A percentile compares a stretch with the other conserved stretches of the same genome.
These are phyloP conservation scores for Orthosia gothica DNA, from an alignment of 2,888 invertebrate genomes.

Conservation along the genomic window DNA sequence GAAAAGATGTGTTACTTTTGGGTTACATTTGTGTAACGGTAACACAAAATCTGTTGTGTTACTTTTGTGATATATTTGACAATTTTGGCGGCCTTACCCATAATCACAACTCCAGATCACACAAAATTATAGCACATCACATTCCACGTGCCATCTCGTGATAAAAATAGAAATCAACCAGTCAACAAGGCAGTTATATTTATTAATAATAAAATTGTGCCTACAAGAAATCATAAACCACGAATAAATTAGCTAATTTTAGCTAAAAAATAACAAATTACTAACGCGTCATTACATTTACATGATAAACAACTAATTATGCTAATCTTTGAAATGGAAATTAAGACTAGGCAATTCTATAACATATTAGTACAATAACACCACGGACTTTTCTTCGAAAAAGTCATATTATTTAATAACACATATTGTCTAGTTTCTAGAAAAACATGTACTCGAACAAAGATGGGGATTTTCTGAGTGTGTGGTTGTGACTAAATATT, in stretches of 20 bases:
- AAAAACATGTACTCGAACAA: background rate
- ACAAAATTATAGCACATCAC: background rate
- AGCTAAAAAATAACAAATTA: background rate
- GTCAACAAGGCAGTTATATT: background rate
- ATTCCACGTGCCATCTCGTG: background rate
- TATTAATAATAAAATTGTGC: background rate
- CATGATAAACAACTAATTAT: slow-evolving; percentile 7
- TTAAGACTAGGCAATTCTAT: background rate
- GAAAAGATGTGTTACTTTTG: too few species aligned
- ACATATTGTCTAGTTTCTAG: slow-evolving; percentile 23
- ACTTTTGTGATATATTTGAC: too few species aligned
- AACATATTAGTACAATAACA: background rate
- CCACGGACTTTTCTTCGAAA: background rate
- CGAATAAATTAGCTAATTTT: background rate
- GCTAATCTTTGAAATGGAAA: background rate
- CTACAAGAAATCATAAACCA: background rate
- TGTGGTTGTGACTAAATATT: slow-evolving; percentile 40
- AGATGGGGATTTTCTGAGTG: slow-evolving; percentile 11
- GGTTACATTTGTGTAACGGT: too few species aligned
- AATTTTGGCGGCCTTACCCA: too few species aligned
- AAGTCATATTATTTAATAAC: slow-evolving; percentile 7
- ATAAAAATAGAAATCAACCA: background rate
- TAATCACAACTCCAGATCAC: too few species aligned
- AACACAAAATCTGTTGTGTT: too few species aligned
- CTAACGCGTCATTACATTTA: background rate